Conservation (phyloP, 2,888 invertebrate genomes). For the Lysandra bellargus region DNA sequence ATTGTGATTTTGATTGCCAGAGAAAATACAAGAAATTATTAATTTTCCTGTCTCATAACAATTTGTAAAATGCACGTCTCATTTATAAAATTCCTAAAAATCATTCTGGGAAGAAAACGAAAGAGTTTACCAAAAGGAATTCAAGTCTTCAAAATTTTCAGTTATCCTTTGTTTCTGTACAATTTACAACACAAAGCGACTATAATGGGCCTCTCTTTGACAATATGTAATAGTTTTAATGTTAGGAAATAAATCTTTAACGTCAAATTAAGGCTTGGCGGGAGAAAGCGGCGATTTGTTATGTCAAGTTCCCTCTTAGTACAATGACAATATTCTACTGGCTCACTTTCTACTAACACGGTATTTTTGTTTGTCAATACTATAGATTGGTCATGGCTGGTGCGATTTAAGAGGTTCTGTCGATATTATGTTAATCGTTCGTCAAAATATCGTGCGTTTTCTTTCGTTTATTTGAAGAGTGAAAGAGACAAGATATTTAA, state of each 20-base stretch:
- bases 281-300: conserved; percentile 19
- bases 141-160: not conserved
- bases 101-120: not conserved
- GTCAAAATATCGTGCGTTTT: too few species aligned
- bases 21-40: too few species aligned
- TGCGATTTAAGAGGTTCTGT: not conserved
- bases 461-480: too few species aligned
- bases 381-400: not conserved
- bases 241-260: conserved; percentile 24
- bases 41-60: too few species aligned
- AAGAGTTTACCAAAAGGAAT: not conserved
- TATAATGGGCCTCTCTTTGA: not conserved
- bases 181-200: not conserved
- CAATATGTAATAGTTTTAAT: conserved; percentile 9
- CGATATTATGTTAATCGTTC: too few species aligned
- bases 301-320: conserved; percentile 8
- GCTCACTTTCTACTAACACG: conserved; percentile 3
- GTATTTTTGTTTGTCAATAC: conserved; percentile 15
- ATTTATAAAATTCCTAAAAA: not conserved
- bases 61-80: too few species aligned
- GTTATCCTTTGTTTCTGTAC: not conserved
- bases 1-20: too few species aligned
- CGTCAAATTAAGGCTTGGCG: conserved; percentile 26
- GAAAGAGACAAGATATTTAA: too few species aligned
- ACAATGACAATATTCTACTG: conserved; percentile 4